These are phyloP conservation scores for Biston betularia DNA, from an alignment of 2,888 invertebrate genomes.

Conservation along the genomic window DNA sequence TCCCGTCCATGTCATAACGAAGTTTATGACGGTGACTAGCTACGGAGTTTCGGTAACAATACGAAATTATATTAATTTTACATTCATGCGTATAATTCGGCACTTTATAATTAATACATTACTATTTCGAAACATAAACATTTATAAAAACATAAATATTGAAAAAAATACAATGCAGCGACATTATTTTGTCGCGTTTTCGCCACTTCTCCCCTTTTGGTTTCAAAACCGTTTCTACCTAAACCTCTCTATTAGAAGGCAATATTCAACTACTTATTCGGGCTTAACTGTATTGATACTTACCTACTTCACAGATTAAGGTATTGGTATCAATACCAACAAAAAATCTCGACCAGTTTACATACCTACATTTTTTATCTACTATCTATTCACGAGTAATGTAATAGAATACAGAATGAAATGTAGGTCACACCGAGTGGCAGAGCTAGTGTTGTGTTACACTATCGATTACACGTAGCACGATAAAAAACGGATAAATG, in stretches of 20 bases:
- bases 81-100: too few relatives aligned
- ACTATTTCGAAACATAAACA: too few relatives aligned
- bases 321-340: slow-evolving; percentile 11
- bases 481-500: slow-evolving; percentile 47
- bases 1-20: too few relatives aligned
- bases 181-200: too few relatives aligned
- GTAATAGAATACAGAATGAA: slow-evolving; percentile 40
- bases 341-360: slow-evolving; percentile 14
- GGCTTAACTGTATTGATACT: slow-evolving; percentile 10
- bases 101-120: too few relatives aligned
- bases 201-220: too few relatives aligned
- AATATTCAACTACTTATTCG: not conserved
- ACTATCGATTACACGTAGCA: slow-evolving; percentile 49
- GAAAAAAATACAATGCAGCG: too few relatives aligned
- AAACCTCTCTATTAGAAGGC: too few relatives aligned
- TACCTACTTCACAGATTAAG: slow-evolving; percentile 4
- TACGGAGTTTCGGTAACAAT: too few relatives aligned
- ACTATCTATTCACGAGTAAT: slow-evolving; percentile 31
- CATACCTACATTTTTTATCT: slow-evolving; percentile 36
- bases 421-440: slow-evolving; percentile 50
- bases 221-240: not conserved
- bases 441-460: slow-evolving; percentile 52
- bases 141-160: too few relatives aligned
- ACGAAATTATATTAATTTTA: too few relatives aligned
- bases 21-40: too few relatives aligned